Evolutionary conservation across 2,113 vertebrate genomes (phyloP).

Genomic region (Mystacornis crossleyi): DNA sequence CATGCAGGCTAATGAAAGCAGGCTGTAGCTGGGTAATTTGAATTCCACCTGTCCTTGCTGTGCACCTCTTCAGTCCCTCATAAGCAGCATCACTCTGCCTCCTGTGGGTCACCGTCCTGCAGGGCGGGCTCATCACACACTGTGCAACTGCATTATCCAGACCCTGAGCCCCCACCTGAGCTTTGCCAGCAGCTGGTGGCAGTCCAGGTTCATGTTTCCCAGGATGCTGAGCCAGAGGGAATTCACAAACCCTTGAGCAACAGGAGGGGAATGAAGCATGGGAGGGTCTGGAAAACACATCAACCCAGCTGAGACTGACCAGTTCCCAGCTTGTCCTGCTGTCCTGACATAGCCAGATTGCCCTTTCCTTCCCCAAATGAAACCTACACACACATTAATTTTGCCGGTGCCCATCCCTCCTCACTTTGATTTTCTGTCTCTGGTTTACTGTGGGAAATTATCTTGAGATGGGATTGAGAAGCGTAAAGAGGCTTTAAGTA

Average conservation of each 20-base stretch:
- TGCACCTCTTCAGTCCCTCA: neutral
- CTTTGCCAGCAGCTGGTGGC: neutral
- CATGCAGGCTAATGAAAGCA: neutral
- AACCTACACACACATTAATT: neutral
- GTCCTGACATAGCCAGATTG: neutral
- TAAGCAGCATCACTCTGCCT: fast-evolving
- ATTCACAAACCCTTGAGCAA: neutral
- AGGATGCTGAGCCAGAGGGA: neutral
- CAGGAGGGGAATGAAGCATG: neutral
- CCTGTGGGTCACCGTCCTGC: neutral
- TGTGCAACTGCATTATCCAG: neutral
- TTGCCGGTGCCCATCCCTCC: neutral
- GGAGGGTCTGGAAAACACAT: neutral
- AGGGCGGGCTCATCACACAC: neutral
- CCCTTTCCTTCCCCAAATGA: neutral
- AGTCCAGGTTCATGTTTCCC: neutral
- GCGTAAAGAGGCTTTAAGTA: neutral
- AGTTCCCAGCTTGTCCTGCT: neutral
- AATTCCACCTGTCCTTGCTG: neutral
- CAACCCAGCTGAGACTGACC: neutral
- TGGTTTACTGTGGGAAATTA: neutral
- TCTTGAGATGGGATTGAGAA: neutral
- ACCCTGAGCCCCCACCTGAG: neutral
- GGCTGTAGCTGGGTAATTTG: neutral
- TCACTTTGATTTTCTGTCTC: neutral